Evolutionary conservation across 2,888 invertebrate species (phyloP), one percentile per base, ranked within the genome.

Genomic region (Mythimna lalbum): DNA sequence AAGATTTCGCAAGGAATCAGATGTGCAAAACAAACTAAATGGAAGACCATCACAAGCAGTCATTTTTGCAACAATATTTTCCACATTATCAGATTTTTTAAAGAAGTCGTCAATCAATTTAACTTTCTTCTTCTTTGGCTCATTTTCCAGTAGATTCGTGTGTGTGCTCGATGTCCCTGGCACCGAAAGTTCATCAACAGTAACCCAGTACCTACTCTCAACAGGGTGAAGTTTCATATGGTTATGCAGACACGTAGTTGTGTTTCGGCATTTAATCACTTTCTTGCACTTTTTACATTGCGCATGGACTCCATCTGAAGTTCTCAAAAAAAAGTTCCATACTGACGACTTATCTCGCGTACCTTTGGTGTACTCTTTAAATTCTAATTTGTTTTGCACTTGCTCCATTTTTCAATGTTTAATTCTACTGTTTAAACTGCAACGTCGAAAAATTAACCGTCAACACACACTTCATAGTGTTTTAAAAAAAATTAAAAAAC

Each of bases 61-160:
- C 36, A 63, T 39, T 63, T 43, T 63, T 27, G 55, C 27, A 43
- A 55, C 39, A 17, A 55, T 55, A 39, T 55, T 63, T 55, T 63
- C 27, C 53, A 55, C 0, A 63, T 5, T 53, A 55, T 55, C 55
- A 52, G 63, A 5, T 39, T 63, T 53, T 53, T 63, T 9, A 53
- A 53, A 53, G 63, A 53, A 39, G 50, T 62, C 49, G 21, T 50
- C 33, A 55, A 19, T 56, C 59, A 60, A 64, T 50, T 36, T 23
- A 31, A 23, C 23, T 36, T 49, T 49, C 33, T 43, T 60, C 63
- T 39, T 27, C 69, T 76, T 72, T 60, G 70, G 63, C 63, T 63
- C 63, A 53, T 63, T 63, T 63, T 63, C 63, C 63, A 5, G 52
- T 63, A 53, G 53, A 0, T 63, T 52, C 36, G 63, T 19, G 53